Evolutionary conservation across 2,888 invertebrate genomes (phyloP), one percentile per base, ranked within the genome.

Genomic region (Blomia tropicalis): DNA sequence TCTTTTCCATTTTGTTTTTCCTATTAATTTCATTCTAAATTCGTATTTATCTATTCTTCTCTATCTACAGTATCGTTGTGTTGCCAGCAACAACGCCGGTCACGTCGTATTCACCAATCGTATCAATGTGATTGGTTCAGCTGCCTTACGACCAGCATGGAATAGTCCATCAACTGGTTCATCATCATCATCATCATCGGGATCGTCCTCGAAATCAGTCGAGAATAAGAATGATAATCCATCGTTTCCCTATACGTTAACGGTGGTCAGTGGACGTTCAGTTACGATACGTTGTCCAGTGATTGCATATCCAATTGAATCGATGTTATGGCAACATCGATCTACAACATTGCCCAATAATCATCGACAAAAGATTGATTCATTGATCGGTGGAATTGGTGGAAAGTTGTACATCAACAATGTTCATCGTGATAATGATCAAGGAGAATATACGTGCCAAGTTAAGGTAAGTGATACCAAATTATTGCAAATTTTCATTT

Each of bases 251-350:
- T 47, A 58, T 27, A 41, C 27, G 43, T 30, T 85, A 68, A 85
- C 85, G 36, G 85, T 85, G 2, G 84, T 87, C 17, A 84, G 85
- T 17, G 85, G 85, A 53, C 83, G 84, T 73, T 80, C 80, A 63
- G 76, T 86, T 67, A 79, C 81, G 61, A 76, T 87, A 63, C 82
- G 83, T 73, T 93, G 93, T 73, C 91, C 91, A 0, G 91, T 91
- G 43, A 89, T 92, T 66, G 93, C 93, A 43, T 89, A 89, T 76
- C 93, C 93, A 14, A 87, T 93, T 68, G 87, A 89, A 70, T 83
- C 84, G 51, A 87, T 92, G 70, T 85, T 86, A n/a, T 95, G 93
- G 93, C 89, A 88, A 76, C 81, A 64, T 64, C 63, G 65, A 59
- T 61, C 65, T n/a, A 59, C 60, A 36, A 64, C 44, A 19, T 53